A percentile compares a stretch with the other conserved stretches of the same genome.
phyloP scores from a whole-genome alignment of 2,888 invertebrate species.

The Frankliniella intonsa region DNA sequence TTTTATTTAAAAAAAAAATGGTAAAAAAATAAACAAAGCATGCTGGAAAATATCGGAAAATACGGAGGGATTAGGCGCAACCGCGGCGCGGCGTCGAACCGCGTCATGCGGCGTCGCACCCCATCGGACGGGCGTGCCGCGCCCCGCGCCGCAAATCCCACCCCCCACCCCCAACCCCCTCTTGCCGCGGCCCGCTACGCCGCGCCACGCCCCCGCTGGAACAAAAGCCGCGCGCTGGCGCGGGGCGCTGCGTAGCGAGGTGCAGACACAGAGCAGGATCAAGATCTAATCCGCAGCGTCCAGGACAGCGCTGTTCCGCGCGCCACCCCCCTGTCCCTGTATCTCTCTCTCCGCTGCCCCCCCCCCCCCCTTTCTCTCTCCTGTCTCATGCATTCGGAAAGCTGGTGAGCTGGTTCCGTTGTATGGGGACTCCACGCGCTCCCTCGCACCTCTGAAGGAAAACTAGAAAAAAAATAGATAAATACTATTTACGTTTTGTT shows the following conservation, averaged over 20 bases:
- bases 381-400: too few relatives aligned
- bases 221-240: not conserved
- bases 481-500: too few relatives aligned
- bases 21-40: too few relatives aligned
- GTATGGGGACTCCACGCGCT: too few relatives aligned
- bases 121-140: not conserved
- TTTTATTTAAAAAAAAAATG: too few relatives aligned
- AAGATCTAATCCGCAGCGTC: not conserved
- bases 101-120: not conserved
- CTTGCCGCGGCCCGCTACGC: not conserved
- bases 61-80: not conserved
- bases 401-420: too few relatives aligned
- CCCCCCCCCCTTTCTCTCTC: not conserved
- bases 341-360: not conserved
- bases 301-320: not conserved
- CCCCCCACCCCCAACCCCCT: not conserved
- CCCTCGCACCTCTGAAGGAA: too few relatives aligned
- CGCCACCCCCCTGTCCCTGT: not conserved
- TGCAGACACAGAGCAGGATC: not conserved
- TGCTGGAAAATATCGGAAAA: too few relatives aligned
- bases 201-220: not conserved
- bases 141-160: not conserved
- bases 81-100: not conserved
- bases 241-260: not conserved
- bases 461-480: too few relatives aligned